phyloP scores from a whole-genome alignment of 1,140 invertebrate genomes.

The Ips nitidus region DNA sequence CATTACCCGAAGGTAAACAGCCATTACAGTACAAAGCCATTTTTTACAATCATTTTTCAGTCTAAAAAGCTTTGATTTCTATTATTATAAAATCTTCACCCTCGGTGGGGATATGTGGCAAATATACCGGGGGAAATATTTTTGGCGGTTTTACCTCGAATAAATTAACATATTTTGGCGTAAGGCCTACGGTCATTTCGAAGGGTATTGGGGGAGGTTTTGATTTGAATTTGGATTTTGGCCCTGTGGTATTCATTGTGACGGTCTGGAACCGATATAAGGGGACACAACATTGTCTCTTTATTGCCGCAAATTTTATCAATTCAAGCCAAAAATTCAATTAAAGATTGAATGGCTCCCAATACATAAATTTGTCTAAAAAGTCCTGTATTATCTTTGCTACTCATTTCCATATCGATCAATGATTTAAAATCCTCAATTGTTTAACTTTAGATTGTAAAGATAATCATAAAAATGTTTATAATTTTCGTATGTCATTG shows the following conservation, averaged over 20 bases:
- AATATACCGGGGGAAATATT: constrained; percentile 22
- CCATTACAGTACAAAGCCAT: too few species aligned
- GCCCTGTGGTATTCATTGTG: constrained; percentile 24
- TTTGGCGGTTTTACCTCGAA: constrained; percentile 22
- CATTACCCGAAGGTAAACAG: too few species aligned
- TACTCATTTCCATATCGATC: too few species aligned
- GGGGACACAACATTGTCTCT: constrained; percentile 18
- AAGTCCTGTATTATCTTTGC: too few species aligned
- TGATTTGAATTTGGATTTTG: constrained; percentile 31
- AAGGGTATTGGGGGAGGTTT: constrained; percentile 28
- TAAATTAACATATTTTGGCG: constrained; percentile 31
- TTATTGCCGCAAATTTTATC: constrained; percentile 20
- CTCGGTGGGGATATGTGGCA: constrained; percentile 4
- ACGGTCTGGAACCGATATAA: constrained; percentile 19
- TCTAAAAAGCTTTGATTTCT: not conserved
- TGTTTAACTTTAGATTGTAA: too few species aligned
- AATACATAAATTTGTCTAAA: too few species aligned
- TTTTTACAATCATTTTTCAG: not conserved
- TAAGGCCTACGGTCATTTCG: constrained; percentile 30
- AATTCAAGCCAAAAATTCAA: constrained; percentile 5
- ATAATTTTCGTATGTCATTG: too few species aligned
- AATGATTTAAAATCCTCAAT: too few species aligned
- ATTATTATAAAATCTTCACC: not conserved
- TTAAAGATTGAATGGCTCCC: constrained; percentile 11
- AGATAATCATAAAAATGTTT: too few species aligned